A percentile compares a stretch with the other conserved stretches of the same genome.
Evolutionary conservation across 2,797 vertebrate genomes (phyloP).

Genomic region (Danio tinwini): DNA sequence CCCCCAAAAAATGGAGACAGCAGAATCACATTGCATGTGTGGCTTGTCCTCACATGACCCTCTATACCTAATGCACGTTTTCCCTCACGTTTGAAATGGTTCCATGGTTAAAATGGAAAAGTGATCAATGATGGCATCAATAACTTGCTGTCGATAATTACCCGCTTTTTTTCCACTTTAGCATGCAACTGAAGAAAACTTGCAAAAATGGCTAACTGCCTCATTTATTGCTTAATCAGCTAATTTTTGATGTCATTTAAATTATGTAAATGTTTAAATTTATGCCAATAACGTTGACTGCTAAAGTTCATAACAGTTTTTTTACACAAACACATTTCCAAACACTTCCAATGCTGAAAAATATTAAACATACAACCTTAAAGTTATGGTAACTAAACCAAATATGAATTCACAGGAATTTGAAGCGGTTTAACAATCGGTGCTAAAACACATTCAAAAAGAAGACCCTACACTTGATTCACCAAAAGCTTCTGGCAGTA

Average conservation of each 20-base stretch:
- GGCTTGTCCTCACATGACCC: background rate
- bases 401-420: background rate
- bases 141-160: background rate
- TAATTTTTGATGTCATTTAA: too few relatives aligned
- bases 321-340: background rate
- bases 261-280: background rate
- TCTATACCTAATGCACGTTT: background rate
- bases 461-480: background rate
- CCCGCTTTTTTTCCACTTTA: background rate
- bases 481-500: background rate
- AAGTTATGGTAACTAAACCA: background rate
- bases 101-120: slow-evolving; percentile 13
- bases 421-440: slow-evolving; percentile 3
- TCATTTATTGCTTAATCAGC: background rate
- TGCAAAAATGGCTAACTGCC: background rate
- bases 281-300: background rate
- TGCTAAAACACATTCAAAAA: background rate
- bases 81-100: background rate
- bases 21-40: background rate
- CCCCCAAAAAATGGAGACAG: background rate
- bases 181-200: background rate
- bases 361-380: background rate
- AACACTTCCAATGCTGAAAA: background rate
- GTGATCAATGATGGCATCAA: background rate
- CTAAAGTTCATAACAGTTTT: too few relatives aligned